Base-by-base conservation (phyloP, 2,113 vertebrate species). In the Corythaixoides concolor region DNA sequence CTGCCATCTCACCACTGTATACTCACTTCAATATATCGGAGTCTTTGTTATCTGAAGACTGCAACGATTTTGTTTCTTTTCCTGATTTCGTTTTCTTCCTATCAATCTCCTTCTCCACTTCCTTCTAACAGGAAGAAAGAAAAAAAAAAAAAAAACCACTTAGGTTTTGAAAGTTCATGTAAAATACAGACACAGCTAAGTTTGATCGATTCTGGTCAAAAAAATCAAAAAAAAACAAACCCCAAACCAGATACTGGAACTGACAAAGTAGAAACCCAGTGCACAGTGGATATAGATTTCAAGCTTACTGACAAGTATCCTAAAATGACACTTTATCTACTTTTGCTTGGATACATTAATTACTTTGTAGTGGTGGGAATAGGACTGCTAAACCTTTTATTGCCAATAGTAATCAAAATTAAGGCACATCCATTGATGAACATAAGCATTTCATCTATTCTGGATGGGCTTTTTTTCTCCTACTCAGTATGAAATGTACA, bases 1-100 rank as follows among this genome's bases (percentile, higher is more conserved):
- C 35, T 69, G 66, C 37, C 15, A 89, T 30, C 41, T 70, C 50
- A 58, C 35, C 47, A 22, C 58, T 47, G 30, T 19, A 55, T 89
- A 98, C 98, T 97, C 96, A 99, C 99, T 98, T 98, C 69, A 72
- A 32, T 97, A 97, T 98, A 87, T 17, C 49, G 43, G 96, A 96
- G 72, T 95, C 95, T 91, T 95, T 96, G 35, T 88, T 89, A 85
- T 80, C 50, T 77, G 97, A 97, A 66, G 84, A 64, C 18, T 86
- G 88, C 37, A 73, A 33, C 6, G 60, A 52, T 86, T 98, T 98
- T 56, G 69, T 41, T 63, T 97, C 97, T 86, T 98, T 98, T 74
- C 97, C 97, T 78, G 96, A 92, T 93, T 97, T 98, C 7, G 39
- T 95, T 95, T 98, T 99, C 97, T 99, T 99, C 86, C 84, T 97